Evolutionary conservation across 2,797 vertebrate species (phyloP).

Genomic region (Meriones psammophilus): DNA sequence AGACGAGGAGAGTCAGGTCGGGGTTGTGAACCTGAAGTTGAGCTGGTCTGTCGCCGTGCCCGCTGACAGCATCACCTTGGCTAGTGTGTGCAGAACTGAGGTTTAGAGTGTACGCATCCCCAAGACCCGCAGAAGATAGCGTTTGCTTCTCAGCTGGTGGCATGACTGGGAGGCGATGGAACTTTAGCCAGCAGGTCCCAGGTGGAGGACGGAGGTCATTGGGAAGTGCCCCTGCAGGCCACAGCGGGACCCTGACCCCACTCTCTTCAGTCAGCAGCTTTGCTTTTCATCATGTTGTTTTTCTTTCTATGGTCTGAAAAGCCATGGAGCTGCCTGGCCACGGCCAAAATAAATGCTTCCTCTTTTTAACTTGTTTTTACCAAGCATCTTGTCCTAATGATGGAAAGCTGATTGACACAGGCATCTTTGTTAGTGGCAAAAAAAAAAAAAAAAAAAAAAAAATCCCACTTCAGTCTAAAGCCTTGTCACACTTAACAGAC

Average conservation of each 20-base stretch:
- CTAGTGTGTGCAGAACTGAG: not conserved
- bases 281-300: not conserved
- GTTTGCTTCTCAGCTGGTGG: not conserved
- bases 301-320: not conserved
- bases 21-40: not conserved
- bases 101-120: too few relatives aligned
- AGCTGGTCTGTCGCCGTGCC: not conserved
- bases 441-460: too few relatives aligned
- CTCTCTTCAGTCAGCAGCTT: not conserved
- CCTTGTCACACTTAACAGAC: not conserved
- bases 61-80: not conserved
- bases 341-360: not conserved
- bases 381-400: not conserved
- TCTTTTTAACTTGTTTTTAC: not conserved
- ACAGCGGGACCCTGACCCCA: not conserved
- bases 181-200: not conserved
- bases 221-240: not conserved
- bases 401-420: not conserved
- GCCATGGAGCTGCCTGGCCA: not conserved
- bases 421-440: not conserved
- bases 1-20: not conserved
- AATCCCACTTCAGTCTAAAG: not conserved
- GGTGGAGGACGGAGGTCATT: fast-evolving
- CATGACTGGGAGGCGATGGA: too few relatives aligned
- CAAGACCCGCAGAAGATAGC: not conserved